Conservation (phyloP, 2,113 vertebrate species). For the Anthoscopus minutus region DNA sequence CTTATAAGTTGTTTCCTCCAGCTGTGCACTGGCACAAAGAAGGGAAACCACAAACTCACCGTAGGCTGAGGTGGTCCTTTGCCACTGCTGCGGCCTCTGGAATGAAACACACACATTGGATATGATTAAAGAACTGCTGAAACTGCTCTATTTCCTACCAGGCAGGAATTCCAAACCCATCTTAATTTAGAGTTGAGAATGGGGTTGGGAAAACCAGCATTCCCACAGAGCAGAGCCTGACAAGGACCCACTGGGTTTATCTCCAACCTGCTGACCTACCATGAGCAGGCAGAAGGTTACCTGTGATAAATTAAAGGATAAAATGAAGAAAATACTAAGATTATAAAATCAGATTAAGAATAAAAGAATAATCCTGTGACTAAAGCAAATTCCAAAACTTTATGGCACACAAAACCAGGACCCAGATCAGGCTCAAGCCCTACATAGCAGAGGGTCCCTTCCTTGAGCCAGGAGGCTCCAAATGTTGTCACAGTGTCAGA, state of each 20-base stretch:
- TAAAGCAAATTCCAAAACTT: neutral
- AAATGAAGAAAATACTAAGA: neutral
- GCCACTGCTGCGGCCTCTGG: constrained; percentile 92
- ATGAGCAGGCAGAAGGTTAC: neutral
- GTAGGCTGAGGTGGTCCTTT: constrained; percentile 85
- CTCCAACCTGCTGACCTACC: neutral
- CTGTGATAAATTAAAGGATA: neutral
- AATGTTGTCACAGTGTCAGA: accelerated
- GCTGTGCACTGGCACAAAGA: neutral
- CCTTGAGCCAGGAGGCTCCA: neutral
- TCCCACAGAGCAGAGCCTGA: neutral
- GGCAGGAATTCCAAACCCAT: neutral
- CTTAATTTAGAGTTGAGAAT: neutral
- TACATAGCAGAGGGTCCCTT: no score
- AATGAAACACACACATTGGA: constrained; percentile 57
- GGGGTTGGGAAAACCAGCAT: neutral
- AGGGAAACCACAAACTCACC: constrained; percentile 72
- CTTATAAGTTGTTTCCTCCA: neutral
- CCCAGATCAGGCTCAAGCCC: neutral
- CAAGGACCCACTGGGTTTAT: neutral
- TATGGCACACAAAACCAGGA: neutral
- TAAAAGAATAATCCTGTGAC: neutral
- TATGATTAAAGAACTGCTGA: neutral
- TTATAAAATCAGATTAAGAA: neutral
- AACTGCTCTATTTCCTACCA: neutral